Conservation (phyloP, 2,888 invertebrate genomes). For the Cataglyphis livida region DNA sequence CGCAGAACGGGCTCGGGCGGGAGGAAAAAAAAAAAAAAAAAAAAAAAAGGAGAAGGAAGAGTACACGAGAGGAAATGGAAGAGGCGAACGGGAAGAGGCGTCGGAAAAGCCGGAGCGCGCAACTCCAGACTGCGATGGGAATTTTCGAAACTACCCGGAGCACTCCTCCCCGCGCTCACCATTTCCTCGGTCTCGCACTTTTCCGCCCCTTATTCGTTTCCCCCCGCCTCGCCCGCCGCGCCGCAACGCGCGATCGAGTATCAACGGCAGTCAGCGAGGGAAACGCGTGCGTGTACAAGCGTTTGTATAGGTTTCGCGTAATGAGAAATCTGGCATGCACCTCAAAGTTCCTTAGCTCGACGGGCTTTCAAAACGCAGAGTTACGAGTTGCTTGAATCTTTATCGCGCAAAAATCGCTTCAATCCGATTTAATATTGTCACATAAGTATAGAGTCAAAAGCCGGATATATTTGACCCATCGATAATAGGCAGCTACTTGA, state of each 20-base stretch:
- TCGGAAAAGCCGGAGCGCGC: slow-evolving; percentile 65
- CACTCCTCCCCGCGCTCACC: slow-evolving; percentile 39
- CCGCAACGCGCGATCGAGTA: slow-evolving; percentile 47
- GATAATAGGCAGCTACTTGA: not conserved
- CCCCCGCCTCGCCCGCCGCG: slow-evolving; percentile 17
- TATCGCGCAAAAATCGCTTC: slow-evolving; percentile 53
- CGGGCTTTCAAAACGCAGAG: slow-evolving; percentile 35
- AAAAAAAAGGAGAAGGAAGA: slow-evolving; percentile 55
- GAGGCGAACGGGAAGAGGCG: slow-evolving; percentile 64
- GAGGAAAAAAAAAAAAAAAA: too few relatives aligned
- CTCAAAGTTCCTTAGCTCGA: slow-evolving; percentile 39
- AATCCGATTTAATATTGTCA: slow-evolving; percentile 27
- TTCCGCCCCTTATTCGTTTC: slow-evolving; percentile 38
- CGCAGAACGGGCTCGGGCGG: slow-evolving; percentile 10
- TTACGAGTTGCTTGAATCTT: slow-evolving; percentile 37
- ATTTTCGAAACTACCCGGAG: slow-evolving; percentile 66
- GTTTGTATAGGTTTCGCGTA: slow-evolving; percentile 52
- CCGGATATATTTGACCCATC: not conserved
- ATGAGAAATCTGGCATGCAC: slow-evolving; percentile 47
- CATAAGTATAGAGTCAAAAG: not conserved
- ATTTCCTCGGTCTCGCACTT: slow-evolving; percentile 48
- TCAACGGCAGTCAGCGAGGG: slow-evolving; percentile 45
- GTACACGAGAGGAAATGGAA: slow-evolving; percentile 68
- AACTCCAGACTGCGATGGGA: slow-evolving; percentile 61
- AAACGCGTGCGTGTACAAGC: slow-evolving; percentile 40